phyloP scores from a whole-genome alignment of 2,888 invertebrate species.

The Dione vanillae region DNA sequence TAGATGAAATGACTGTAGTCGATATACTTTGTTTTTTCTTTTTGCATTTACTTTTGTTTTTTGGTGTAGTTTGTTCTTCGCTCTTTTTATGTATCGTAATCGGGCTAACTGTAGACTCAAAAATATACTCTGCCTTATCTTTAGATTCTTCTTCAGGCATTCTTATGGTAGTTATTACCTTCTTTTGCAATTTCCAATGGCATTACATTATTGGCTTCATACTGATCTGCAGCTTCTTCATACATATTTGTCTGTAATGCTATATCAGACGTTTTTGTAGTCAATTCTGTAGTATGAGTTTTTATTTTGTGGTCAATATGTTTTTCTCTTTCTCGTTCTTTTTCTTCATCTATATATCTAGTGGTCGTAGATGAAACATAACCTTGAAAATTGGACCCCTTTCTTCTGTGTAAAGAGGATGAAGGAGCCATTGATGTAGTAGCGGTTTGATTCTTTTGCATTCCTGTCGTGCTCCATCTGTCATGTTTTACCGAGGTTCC shows the following conservation, averaged over 20 bases:
- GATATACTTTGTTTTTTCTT: slow-evolving; percentile 67
- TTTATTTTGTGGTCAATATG: slow-evolving; percentile 53
- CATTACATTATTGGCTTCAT: slow-evolving; percentile 52
- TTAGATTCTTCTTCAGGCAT: slow-evolving; percentile 57
- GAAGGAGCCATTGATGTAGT: slow-evolving; percentile 49
- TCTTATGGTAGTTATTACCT: slow-evolving; percentile 40
- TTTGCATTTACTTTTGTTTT: slow-evolving; percentile 75
- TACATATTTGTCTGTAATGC: slow-evolving; percentile 34
- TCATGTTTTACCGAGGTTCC: slow-evolving; percentile 80
- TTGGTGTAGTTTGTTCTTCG: slow-evolving; percentile 56
- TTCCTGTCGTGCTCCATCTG: slow-evolving; percentile 62
- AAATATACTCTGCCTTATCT: slow-evolving; percentile 66
- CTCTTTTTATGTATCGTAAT: slow-evolving; percentile 55
- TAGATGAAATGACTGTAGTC: slow-evolving; percentile 51
- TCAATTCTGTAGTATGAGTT: slow-evolving; percentile 47
- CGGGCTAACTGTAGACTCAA: slow-evolving; percentile 50
- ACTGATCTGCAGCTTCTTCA: slow-evolving; percentile 54
- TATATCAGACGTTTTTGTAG: slow-evolving; percentile 41
- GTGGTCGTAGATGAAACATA: slow-evolving; percentile 63
- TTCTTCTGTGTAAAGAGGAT: slow-evolving; percentile 62
- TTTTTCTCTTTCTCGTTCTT: slow-evolving; percentile 55
- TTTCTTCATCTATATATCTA: slow-evolving; percentile 50
- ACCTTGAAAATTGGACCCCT: slow-evolving; percentile 76
- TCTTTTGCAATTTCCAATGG: slow-evolving; percentile 38
- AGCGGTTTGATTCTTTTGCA: slow-evolving; percentile 54